Evolutionary conservation across 2,113 vertebrate species (phyloP).

Genomic region (Gracilinanus agilis): DNA sequence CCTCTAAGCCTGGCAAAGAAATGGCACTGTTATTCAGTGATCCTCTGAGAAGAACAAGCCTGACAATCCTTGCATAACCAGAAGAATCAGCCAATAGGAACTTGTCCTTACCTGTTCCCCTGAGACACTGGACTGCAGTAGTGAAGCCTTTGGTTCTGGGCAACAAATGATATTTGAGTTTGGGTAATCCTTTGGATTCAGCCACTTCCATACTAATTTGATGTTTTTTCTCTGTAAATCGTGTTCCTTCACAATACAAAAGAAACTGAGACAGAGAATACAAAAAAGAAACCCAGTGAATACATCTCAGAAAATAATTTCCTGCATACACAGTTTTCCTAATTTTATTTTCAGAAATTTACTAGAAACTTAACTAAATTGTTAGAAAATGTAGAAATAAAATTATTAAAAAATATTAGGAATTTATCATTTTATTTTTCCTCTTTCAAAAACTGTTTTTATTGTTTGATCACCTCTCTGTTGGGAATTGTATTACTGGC

Average conservation of each 20-base stretch:
- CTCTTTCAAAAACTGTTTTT: background rate
- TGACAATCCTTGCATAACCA: background rate
- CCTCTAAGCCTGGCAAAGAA: background rate
- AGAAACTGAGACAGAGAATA: slow-evolving; percentile 88
- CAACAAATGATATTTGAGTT: slow-evolving; percentile 96
- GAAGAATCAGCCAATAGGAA: background rate
- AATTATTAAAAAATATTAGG: background rate
- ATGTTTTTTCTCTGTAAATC: slow-evolving; percentile 98
- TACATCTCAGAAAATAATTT: background rate
- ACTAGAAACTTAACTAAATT: background rate
- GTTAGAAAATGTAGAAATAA: background rate
- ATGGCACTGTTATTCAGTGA: slow-evolving; percentile 15
- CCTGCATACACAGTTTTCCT: background rate
- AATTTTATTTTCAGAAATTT: background rate
- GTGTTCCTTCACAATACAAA: slow-evolving; percentile 97
- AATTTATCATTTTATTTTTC: background rate
- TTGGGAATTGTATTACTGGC: background rate
- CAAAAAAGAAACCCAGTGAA: background rate
- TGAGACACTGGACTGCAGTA: slow-evolving; percentile 96
- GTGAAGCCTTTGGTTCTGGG: slow-evolving; percentile 99
- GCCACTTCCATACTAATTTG: slow-evolving; percentile 99
- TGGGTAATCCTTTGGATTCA: slow-evolving; percentile 94
- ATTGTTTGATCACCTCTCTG: background rate
- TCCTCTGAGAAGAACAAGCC: background rate
- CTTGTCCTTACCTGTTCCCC: slow-evolving; percentile 91